These are phyloP conservation scores for Agriotes lineatus DNA, from an alignment of 2,888 invertebrate species.

Conservation along the genomic window DNA sequence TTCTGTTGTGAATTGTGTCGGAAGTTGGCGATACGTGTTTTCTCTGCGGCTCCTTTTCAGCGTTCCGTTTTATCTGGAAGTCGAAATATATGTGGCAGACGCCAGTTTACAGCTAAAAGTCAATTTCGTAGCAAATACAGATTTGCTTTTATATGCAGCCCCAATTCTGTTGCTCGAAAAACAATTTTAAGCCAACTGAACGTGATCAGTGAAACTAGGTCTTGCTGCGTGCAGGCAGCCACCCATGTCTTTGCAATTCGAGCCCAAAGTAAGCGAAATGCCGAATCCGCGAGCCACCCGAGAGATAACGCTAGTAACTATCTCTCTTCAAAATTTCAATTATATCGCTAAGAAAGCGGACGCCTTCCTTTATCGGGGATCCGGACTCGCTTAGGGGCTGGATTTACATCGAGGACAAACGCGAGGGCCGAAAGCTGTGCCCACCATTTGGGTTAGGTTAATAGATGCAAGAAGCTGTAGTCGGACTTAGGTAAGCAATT, in stretches of 20 bases:
- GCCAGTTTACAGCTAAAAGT: conserved; percentile 34
- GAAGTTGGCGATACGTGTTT: conserved; percentile 13
- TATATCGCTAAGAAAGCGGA: conserved; percentile 24
- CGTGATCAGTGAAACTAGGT: conserved; percentile 10
- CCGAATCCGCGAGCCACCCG: background rate
- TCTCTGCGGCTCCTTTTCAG: background rate
- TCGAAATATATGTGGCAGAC: conserved; percentile 23
- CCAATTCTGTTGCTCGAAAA: conserved; percentile 20
- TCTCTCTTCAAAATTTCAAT: conserved; percentile 27
- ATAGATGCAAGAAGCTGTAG: conserved; percentile 13
- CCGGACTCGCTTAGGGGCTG: conserved; percentile 8
- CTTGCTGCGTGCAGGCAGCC: background rate
- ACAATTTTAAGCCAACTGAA: conserved; percentile 27
- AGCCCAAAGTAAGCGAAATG: conserved; percentile 3
- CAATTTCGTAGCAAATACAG: conserved; percentile 30
- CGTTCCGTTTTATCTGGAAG: conserved; percentile 14
- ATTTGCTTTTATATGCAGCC: conserved; percentile 19
- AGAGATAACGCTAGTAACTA: conserved; percentile 12
- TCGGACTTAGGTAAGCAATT: conserved; percentile 15
- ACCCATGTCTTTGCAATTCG: conserved; percentile 8
- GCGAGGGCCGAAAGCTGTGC: background rate
- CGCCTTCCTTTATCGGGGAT: conserved; percentile 21
- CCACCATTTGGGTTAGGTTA: background rate
- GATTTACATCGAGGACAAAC: conserved; percentile 22
- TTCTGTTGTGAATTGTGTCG: conserved; percentile 5